Evolutionary conservation across 2,888 invertebrate species (phyloP), one percentile per base, ranked within the genome.

Genomic region (Meliscaeva auricollis): DNA sequence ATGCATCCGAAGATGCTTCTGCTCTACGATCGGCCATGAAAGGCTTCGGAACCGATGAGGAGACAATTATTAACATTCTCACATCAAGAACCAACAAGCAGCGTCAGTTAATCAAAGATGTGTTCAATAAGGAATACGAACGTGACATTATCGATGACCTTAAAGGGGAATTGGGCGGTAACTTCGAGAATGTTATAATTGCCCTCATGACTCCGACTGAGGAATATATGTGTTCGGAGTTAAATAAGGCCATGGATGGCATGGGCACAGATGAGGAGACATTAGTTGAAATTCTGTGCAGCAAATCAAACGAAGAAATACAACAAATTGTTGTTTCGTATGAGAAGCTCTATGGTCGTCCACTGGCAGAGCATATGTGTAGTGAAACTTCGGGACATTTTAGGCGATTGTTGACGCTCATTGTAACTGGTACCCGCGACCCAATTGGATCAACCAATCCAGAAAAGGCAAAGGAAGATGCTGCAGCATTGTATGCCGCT

Each of bases 371-470:
- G 89, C 96, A 96, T 90, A 94, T 96, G 92, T 94, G 95, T 89
- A 94, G 95, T 60, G 96, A 96, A 92, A 96, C 96, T 0, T 94
- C 95, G 2, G 96, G 96, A 0, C 95, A 96, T 91, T 95, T 96
- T 92, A 94, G 96, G 48, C 93, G 96, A 7, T 93, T 96, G 52
- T 93, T 96, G 13, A 95, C 96, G 0, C 93, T 96, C 84, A 94
- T 96, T 69, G 93, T 95, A n/a, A 95, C 95, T 83, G 90, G 94
- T 15, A 94, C 94, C 38, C 93, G 96, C 7, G 94, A 94, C 88
- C 94, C 95, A 88, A 94, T 95, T 89, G 93, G 88, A 54, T 92
- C 92, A 13, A 94, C 94, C 38, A 95, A 96, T 91, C 90, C 92
- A 1, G 94, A 90, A 30, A 94, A 94, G 89, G 96, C 96, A 11